Evolutionary conservation across 2,888 invertebrate genomes (phyloP).

Genomic region (Nemapogon koenigi): DNA sequence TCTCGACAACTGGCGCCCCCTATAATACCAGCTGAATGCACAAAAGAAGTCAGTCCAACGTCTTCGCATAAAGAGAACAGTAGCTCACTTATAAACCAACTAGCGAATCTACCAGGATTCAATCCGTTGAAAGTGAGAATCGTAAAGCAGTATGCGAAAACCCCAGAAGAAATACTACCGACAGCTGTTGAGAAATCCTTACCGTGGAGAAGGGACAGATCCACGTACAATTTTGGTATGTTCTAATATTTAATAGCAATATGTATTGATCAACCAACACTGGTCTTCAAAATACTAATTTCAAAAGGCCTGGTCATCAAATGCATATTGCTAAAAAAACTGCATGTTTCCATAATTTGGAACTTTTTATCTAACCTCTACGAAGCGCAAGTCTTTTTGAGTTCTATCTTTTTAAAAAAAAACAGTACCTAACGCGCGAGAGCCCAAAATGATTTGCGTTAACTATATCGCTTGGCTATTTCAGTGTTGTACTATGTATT

Average conservation of each 20-base stretch:
- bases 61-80: conserved; percentile 69
- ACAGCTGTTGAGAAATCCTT: conserved; percentile 82
- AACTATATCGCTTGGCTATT: too few relatives aligned
- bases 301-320: conserved; percentile 3
- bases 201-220: conserved; percentile 84
- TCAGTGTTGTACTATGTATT: too few relatives aligned
- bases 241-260: conserved; percentile 19
- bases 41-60: conserved; percentile 59
- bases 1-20: conserved; percentile 45
- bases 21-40: conserved; percentile 46
- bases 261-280: conserved; percentile 3
- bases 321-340: conserved; percentile 4
- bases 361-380: conserved; percentile 1
- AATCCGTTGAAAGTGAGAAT: conserved; percentile 74
- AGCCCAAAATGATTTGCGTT: too few relatives aligned
- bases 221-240: conserved; percentile 77
- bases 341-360: conserved; percentile 3
- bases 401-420: too few relatives aligned
- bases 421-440: too few relatives aligned
- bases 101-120: conserved; percentile 73
- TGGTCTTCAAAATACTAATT: neutral
- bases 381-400: too few relatives aligned
- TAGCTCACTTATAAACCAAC: conserved; percentile 73
- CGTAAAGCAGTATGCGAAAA: conserved; percentile 71
- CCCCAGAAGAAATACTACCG: conserved; percentile 68